Evolutionary conservation across 2,888 invertebrate species (phyloP).

Genomic region (Aporophyla nigra): DNA sequence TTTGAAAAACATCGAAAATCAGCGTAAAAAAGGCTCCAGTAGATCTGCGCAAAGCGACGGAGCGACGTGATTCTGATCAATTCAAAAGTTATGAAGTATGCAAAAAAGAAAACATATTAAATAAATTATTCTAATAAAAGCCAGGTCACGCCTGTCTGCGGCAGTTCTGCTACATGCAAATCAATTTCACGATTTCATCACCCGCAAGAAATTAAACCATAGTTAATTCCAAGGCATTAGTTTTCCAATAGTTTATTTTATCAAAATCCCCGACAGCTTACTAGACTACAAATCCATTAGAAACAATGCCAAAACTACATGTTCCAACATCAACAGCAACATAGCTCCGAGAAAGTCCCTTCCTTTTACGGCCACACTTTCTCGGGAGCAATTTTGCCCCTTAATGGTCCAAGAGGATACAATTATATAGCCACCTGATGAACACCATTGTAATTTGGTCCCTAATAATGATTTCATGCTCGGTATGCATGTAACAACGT

Average conservation of each 20-base stretch:
- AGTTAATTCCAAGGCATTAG: neutral
- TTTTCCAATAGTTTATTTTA: neutral
- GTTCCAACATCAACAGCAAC: slow-evolving; percentile 40
- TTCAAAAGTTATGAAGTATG: too few relatives aligned
- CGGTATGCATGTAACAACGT: slow-evolving; percentile 32
- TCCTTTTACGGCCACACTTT: slow-evolving; percentile 67
- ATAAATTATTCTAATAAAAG: too few relatives aligned
- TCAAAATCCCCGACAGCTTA: neutral
- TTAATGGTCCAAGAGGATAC: slow-evolving; percentile 67
- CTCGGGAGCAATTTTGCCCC: slow-evolving; percentile 68
- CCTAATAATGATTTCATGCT: slow-evolving; percentile 59
- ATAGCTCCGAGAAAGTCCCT: slow-evolving; percentile 60
- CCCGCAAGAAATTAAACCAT: neutral
- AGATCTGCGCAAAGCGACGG: too few relatives aligned
- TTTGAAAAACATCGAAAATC: neutral
- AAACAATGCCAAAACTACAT: slow-evolving; percentile 48
- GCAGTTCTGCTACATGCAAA: neutral
- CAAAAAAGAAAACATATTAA: too few relatives aligned
- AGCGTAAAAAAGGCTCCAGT: too few relatives aligned
- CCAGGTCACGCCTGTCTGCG: too few relatives aligned
- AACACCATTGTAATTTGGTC: slow-evolving; percentile 63
- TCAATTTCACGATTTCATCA: neutral
- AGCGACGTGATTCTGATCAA: too few relatives aligned
- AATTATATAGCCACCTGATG: slow-evolving; percentile 67
- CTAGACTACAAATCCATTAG: slow-evolving; percentile 14